A percentile compares a stretch with the other conserved stretches of the same genome.
Evolutionary conservation across 2,113 vertebrate genomes (phyloP).

Genomic region (Nothoprocta perdicaria): DNA sequence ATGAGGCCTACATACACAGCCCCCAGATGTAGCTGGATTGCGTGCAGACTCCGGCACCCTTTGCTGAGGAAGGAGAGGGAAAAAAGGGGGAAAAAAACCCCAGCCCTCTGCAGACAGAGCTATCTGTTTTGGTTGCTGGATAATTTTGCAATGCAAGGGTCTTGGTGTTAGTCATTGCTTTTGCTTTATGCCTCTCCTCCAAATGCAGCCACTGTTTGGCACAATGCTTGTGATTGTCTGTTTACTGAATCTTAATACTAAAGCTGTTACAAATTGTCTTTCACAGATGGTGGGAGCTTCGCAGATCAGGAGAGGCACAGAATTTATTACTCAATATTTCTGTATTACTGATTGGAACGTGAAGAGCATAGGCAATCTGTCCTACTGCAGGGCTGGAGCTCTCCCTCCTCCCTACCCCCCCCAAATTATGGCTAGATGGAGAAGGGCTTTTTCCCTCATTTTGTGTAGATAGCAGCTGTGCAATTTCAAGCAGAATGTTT

Average conservation of each 20-base stretch:
- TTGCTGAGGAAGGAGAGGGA: not conserved
- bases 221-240: slow-evolving; percentile 80
- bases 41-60: slow-evolving; percentile 41
- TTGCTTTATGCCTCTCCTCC: slow-evolving; percentile 69
- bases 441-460: slow-evolving; percentile 67
- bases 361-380: slow-evolving; percentile 80
- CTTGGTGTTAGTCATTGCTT: slow-evolving; percentile 70
- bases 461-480: slow-evolving; percentile 84
- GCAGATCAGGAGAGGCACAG: slow-evolving; percentile 80
- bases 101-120: slow-evolving; percentile 52
- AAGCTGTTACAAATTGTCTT: slow-evolving; percentile 86
- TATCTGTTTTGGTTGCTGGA: slow-evolving; percentile 64
- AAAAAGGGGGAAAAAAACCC: not conserved
- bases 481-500: slow-evolving; percentile 85
- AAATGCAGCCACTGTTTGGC: slow-evolving; percentile 72
- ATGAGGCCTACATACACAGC: slow-evolving; percentile 67
- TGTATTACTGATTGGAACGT: slow-evolving; percentile 84
- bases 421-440: slow-evolving; percentile 78
- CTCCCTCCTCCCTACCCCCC: slow-evolving; percentile 53
- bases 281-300: slow-evolving; percentile 84
- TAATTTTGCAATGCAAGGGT: slow-evolving; percentile 75
- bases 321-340: slow-evolving; percentile 88
- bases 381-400: slow-evolving; percentile 73
- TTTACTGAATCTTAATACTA: slow-evolving; percentile 83
- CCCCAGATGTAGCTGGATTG: slow-evolving; percentile 65